Conservation (phyloP, 2,888 invertebrate genomes). For the Copidosoma aretas region DNA sequence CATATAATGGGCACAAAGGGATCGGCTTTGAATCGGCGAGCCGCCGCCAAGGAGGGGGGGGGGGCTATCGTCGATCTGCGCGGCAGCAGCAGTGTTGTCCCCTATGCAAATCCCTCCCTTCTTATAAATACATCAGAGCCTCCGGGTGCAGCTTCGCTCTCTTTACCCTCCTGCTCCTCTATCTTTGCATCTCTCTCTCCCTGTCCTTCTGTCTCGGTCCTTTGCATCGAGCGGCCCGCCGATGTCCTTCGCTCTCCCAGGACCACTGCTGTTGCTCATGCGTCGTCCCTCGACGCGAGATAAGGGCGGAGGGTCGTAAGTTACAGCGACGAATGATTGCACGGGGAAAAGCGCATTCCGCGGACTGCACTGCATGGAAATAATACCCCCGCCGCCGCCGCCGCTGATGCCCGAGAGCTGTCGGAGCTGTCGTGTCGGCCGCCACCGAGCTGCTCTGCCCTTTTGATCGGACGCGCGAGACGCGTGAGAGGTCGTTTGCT, state of each 20-base stretch:
- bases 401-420: too few relatives aligned
- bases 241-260: not conserved
- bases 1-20: conserved; percentile 50
- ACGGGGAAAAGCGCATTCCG: too few relatives aligned
- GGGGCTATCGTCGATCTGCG: conserved; percentile 42
- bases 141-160: conserved; percentile 39
- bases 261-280: too few relatives aligned
- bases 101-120: conserved; percentile 61
- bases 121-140: conserved; percentile 63
- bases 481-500: too few relatives aligned
- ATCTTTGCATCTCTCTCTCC: conserved; percentile 39
- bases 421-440: too few relatives aligned
- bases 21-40: conserved; percentile 58
- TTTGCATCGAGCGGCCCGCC: not conserved
- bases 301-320: too few relatives aligned
- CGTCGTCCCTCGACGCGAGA: too few relatives aligned
- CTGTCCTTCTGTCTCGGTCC: conserved; percentile 24
- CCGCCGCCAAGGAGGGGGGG: conserved; percentile 42
- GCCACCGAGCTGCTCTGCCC: too few relatives aligned
- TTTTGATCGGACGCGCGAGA: too few relatives aligned
- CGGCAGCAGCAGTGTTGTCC: conserved; percentile 55
- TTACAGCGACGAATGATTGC: too few relatives aligned
- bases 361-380: too few relatives aligned
- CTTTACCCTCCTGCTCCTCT: not conserved
- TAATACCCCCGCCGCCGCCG: too few relatives aligned